These are phyloP conservation scores for Aythya baeri DNA, from an alignment of 2,113 vertebrate genomes.

Conservation along the genomic window DNA sequence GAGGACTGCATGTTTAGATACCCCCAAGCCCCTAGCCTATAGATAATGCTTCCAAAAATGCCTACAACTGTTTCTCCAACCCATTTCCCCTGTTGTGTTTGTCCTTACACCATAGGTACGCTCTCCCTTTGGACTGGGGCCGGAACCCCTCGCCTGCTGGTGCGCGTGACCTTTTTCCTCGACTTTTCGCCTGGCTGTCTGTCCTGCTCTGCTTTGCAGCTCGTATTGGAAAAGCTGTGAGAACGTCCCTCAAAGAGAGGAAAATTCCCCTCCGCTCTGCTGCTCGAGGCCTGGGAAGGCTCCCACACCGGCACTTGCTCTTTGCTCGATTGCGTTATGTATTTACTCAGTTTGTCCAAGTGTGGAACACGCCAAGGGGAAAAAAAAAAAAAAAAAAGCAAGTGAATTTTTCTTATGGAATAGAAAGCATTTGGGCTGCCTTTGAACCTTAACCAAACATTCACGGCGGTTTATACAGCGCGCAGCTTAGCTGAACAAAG, in stretches of 20 bases:
- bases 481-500: background rate
- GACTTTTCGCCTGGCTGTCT: background rate
- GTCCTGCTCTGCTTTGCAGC: background rate
- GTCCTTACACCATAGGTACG: rapidly evolving
- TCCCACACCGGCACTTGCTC: background rate
- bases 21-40: rapidly evolving
- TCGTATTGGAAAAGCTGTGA: background rate
- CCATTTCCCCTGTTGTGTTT: background rate
- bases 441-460: background rate
- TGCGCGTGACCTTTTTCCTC: background rate
- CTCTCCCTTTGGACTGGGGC: background rate
- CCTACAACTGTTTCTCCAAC: rapidly evolving
- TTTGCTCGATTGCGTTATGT: background rate
- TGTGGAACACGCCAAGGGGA: background rate
- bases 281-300: background rate
- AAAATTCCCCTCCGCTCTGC: background rate
- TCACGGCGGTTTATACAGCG: background rate
- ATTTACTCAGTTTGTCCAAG: background rate
- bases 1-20: rapidly evolving
- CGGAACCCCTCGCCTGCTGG: rapidly evolving
- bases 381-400: background rate
- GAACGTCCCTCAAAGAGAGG: background rate
- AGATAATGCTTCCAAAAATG: rapidly evolving
- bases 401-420: background rate
- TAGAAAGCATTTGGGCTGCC: background rate